Base-by-base conservation (phyloP, 1,140 invertebrate genomes). In the Drosophila bocki region DNA sequence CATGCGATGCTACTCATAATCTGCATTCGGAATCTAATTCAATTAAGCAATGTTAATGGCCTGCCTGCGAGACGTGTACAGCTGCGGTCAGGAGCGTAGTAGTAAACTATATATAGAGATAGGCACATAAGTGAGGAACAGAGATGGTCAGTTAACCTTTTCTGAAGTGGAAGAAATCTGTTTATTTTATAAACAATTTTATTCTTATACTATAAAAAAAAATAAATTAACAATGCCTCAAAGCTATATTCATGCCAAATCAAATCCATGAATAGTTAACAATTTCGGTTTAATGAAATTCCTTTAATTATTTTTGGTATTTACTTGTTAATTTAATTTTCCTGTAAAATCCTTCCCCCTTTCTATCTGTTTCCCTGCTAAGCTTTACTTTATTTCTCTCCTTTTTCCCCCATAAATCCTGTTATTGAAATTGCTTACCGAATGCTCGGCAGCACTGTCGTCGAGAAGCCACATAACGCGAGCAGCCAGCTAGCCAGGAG, bases 31-130 rank as follows among this genome's bases (percentile, higher is more conserved):
- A 87, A 87, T 86, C 82, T 87, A 80, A 87, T 86, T 87, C 82
- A 86, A 86, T 86, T 86, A 86, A 86, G 80, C 79, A 87, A 87
- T 87, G 79, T 87, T 86, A 86, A 87, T 86, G 84, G 82, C 84
- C 75, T 87, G 72, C 54, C 83, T 74, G 62, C 83, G 74, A 82
- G 83, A 82, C 69, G 70, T 78, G 80, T 82, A 72, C 68, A 71
- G 69, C 51, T 74, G 70, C 53, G 69, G 69, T 72, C 69, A 72
- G 54, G 15, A 71, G 37, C 42, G 22, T 71, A 48, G 65, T 48
- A 69, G 19, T 53, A 62, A 37, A 63, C 45, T 59, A 63, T 41
- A n/a, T 41, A 68, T 50, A 15, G 29, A 60, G 33, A 33, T 67
- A 26, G 29, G 19, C 37, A 44, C 32, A 39, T 50, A 32, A 41